Base-by-base conservation (phyloP, 2,113 vertebrate genomes). In the Cavia aperea region DNA sequence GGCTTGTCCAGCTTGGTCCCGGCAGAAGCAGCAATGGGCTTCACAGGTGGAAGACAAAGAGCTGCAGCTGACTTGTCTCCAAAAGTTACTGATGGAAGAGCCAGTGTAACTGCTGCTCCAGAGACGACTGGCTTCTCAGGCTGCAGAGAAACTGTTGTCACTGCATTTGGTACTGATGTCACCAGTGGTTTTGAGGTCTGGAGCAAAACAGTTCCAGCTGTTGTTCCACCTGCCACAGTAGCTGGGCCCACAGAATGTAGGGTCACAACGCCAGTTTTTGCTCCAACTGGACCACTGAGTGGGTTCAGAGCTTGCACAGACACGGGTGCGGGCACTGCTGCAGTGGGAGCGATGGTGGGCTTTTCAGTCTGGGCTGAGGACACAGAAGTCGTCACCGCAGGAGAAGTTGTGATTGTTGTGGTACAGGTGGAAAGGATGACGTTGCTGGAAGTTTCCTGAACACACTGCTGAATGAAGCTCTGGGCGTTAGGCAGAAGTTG, bases 401-500 rank as follows among this genome's bases (percentile, higher is more conserved):
- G 23, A 0, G 29, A 92, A 70, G 95, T 15, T 72, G 96, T 18
- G 29, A 73, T 90, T 89, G 94, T 73, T 29, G 96, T 89, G 39
- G 92, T 39, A 9, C 96, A 91, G 36, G 93, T 56, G 0, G 54
- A 73, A 94, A 93, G 7, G 78, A 94, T 51, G 6, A 93, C 95
- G 23, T 96, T 96, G 3, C 96, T 2, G 16, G 96, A 91, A 58
- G 97, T 82, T 83, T 98, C 97, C 96, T 98, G 97, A 86, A 98
- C 95, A 95, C 99, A 99, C 94, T 99, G 98, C 86, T 98, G 98
- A 95, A 99, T 99, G 93, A 99, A 99, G 94, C 98, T 98, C 97
- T 99, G 98, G 4, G 98, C 97, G 92, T 98, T 97, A 89, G 99
- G 98, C 92, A 98, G 98, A 9, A 99, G 97, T 18, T 98, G 98